Base-by-base conservation (phyloP, 2,797 vertebrate genomes). In the Setipinna tenuifilis region DNA sequence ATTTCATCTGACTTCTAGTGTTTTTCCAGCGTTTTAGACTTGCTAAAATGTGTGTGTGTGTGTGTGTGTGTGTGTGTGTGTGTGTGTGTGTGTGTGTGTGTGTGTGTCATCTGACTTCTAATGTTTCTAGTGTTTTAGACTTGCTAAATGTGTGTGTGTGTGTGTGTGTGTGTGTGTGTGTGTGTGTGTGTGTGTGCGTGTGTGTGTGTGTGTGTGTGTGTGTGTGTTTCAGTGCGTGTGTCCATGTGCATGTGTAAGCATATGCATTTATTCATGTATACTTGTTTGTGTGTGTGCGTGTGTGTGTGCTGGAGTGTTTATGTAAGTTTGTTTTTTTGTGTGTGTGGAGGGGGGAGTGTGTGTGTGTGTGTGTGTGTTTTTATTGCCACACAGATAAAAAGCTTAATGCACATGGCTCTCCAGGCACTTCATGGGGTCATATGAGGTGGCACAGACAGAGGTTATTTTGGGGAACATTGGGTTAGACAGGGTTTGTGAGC, bases 81-180 rank as follows among this genome's bases (percentile, higher is more conserved):
- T 82, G 83, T 78, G 68, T 80, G 80, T 35, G 50, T 87, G 54
- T 84, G 59, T 71, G 59, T 68, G 59, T 44, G 61, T 71, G 81
- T 68, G 83, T 84, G 54, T 87, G 81, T 46, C 25, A 68, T 68
- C 25, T 68, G 62, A 68, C 23, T 68, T 68, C 12, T n/a, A 75
- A 87, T 35, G 10, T 82, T 16, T 48, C 46, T 16, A 65, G 19
- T 78, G 50, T 75, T 81, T 85, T 83, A 78, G 83, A 85, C 86
- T 16, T 71, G 65, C 4, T 6, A 4, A 71, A 44, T 44, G 17
- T 41, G 35, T 54, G 71, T 21, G 71, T n/a, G 17, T 78, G 58
- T 21, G 58, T 59, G 58, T 21, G 71, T 44, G 71, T 41, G 68
- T 41, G 16, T 75, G 68, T 75, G 68, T 78, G 71, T 78, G 25